Evolutionary conservation across 2,113 vertebrate species (phyloP).

Genomic region (Catharus fuscescens): DNA sequence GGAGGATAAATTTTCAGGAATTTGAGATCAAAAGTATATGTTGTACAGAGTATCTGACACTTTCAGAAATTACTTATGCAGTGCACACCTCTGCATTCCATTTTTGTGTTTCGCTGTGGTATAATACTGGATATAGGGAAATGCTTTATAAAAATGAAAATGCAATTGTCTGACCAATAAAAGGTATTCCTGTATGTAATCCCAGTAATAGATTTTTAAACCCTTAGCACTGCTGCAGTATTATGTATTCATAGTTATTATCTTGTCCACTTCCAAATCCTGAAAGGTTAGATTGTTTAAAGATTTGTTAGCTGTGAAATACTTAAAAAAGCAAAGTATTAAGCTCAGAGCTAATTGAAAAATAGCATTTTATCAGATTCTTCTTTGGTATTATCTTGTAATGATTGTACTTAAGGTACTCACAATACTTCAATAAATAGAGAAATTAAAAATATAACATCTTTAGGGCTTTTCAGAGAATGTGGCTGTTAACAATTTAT

Average conservation of each 20-base stretch:
- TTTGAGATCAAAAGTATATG: not conserved
- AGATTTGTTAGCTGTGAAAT: conserved; percentile 75
- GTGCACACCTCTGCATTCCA: not conserved
- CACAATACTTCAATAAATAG: conserved; percentile 71
- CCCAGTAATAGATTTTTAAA: conserved; percentile 73
- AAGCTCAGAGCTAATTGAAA: conserved; percentile 75
- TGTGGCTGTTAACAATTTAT: conserved; percentile 72
- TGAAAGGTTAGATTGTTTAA: conserved; percentile 77
- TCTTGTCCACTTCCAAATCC: conserved; percentile 75
- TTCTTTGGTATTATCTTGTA: conserved; percentile 66
- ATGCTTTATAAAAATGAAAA: conserved; percentile 65
- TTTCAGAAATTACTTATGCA: not conserved
- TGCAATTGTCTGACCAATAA: conserved; percentile 71
- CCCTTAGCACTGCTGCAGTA: conserved; percentile 51
- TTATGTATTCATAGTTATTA: conserved; percentile 70
- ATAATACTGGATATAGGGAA: not conserved
- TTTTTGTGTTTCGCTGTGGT: conserved; percentile 18
- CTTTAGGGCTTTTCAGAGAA: conserved; percentile 72
- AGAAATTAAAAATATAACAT: conserved; percentile 77
- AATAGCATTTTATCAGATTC: conserved; percentile 70
- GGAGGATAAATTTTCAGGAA: not conserved
- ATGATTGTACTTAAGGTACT: conserved; percentile 68
- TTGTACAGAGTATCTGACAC: not conserved
- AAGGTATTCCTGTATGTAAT: conserved; percentile 57
- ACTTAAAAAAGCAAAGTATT: conserved; percentile 66